Evolutionary conservation across 2,888 invertebrate genomes (phyloP).

Genomic region (Andrena hattorfiana): DNA sequence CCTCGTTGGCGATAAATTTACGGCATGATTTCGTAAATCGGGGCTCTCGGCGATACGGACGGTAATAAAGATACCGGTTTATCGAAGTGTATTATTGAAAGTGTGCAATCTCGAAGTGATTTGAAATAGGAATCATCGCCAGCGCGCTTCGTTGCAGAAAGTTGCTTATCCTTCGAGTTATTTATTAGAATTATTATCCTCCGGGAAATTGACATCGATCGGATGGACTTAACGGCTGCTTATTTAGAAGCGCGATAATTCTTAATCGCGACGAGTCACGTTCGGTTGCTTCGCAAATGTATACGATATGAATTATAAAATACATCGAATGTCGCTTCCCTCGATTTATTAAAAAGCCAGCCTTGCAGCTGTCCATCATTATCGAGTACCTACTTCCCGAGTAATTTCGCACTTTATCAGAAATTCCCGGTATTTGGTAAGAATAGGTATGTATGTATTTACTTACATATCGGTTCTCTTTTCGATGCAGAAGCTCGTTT

Average conservation of each 20-base stretch:
- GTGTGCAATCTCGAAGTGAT: neutral
- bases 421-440: neutral
- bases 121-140: neutral
- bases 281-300: neutral
- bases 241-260: neutral
- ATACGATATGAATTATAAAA: neutral
- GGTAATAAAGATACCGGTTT: neutral
- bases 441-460: neutral
- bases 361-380: neutral
- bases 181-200: neutral
- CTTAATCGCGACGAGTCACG: neutral
- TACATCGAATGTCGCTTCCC: neutral
- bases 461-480: neutral
- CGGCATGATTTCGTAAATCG: neutral
- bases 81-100: constrained; percentile 13
- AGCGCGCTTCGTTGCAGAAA: neutral
- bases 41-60: neutral
- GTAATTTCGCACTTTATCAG: constrained; percentile 7
- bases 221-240: neutral
- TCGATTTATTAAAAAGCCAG: neutral
- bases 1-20: neutral
- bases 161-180: constrained; percentile 4
- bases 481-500: neutral
- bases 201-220: neutral
- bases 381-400: neutral